A percentile compares a stretch with the other conserved stretches of the same genome.
phyloP scores from a whole-genome alignment of 2,113 vertebrate genomes.

The Stercorarius parasiticus region DNA sequence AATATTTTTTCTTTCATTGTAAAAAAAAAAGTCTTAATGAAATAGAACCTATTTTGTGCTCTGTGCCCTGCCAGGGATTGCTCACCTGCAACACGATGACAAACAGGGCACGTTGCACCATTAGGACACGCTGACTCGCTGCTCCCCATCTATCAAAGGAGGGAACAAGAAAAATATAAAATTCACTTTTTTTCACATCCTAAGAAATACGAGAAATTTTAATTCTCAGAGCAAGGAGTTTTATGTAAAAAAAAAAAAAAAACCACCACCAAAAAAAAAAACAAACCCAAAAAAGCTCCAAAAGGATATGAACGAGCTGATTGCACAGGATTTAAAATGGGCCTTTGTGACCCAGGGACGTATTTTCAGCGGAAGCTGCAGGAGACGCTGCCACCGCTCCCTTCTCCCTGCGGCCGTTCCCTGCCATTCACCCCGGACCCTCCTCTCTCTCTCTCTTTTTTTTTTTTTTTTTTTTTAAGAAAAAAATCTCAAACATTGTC shows the following conservation, averaged over 20 bases:
- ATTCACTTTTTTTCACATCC: neutral
- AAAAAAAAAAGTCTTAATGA: neutral
- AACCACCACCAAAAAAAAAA: neutral
- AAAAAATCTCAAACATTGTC: neutral
- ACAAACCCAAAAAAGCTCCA: too few species aligned
- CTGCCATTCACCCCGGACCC: neutral
- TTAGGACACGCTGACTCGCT: rapidly evolving
- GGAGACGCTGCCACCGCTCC: neutral
- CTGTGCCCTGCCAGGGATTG: neutral
- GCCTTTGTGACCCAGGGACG: neutral
- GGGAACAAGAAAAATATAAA: neutral
- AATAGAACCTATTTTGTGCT: neutral
- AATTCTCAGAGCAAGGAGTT: neutral
- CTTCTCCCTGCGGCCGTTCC: too few species aligned
- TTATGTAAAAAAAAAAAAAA: too few species aligned
- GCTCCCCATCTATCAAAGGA: rapidly evolving
- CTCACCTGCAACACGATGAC: rapidly evolving
- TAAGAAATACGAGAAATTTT: neutral
- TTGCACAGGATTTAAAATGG: too few species aligned
- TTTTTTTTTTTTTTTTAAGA: neutral
- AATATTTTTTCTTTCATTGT: neutral
- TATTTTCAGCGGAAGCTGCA: rapidly evolving
- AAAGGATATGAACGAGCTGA: rapidly evolving
- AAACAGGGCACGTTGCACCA: rapidly evolving
- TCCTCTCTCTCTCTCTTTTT: too few species aligned